Evolutionary conservation across 2,888 invertebrate genomes (phyloP).

Genomic region (Melieria picta): DNA sequence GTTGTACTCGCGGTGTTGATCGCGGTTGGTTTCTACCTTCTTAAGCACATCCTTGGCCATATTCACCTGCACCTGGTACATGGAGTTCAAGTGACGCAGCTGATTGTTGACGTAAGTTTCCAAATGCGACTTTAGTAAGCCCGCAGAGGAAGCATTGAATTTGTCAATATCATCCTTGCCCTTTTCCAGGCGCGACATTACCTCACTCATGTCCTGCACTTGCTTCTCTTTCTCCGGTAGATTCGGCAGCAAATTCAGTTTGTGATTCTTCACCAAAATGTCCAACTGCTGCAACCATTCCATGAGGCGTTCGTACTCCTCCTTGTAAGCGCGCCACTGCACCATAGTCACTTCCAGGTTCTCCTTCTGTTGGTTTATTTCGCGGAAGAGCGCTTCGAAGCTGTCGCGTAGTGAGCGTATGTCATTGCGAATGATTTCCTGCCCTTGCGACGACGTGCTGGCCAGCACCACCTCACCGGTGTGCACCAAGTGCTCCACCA

Average conservation of each 20-base stretch:
- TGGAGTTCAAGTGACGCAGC: constrained; percentile 83
- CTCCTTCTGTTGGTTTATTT: constrained; percentile 85
- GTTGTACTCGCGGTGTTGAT: constrained; percentile 85
- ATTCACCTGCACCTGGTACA: constrained; percentile 89
- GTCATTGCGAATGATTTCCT: constrained; percentile 83
- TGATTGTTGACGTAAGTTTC: constrained; percentile 90
- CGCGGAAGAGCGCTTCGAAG: constrained; percentile 85
- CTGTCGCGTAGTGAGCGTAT: constrained; percentile 86
- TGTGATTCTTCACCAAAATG: constrained; percentile 89
- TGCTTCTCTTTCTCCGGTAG: constrained; percentile 86
- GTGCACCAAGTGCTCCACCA: constrained; percentile 87
- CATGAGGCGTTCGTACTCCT: constrained; percentile 89
- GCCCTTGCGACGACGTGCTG: constrained; percentile 83
- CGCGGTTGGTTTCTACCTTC: constrained; percentile 88
- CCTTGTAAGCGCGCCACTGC: constrained; percentile 91
- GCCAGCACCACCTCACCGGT: constrained; percentile 88
- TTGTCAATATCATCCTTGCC: constrained; percentile 85
- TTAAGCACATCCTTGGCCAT: constrained; percentile 89
- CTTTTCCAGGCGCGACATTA: constrained; percentile 77
- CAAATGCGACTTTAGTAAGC: constrained; percentile 82
- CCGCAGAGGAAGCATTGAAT: constrained; percentile 82
- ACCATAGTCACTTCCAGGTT: constrained; percentile 82
- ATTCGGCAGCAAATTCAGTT: constrained; percentile 81
- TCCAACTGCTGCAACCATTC: constrained; percentile 95
- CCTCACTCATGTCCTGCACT: constrained; percentile 82